phyloP scores from a whole-genome alignment of 2,797 vertebrate genomes.

The Iguana delicatissima region DNA sequence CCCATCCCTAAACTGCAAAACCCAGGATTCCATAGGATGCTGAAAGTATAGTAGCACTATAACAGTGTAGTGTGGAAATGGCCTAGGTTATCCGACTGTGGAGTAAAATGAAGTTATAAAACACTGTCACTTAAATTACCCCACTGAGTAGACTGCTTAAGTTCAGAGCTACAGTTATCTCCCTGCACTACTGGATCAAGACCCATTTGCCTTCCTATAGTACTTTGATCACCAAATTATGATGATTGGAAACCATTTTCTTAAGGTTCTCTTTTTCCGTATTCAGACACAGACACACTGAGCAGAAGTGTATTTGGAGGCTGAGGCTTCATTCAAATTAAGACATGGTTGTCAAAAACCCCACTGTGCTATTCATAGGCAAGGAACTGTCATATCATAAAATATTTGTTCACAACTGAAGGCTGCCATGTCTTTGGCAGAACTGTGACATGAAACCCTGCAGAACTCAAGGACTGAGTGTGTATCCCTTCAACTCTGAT shows the following conservation, averaged over 20 bases:
- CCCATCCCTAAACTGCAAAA: no score
- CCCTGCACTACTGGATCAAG: neutral
- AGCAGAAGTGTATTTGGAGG: neutral
- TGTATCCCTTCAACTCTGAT: slow-evolving; percentile 56
- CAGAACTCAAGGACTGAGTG: slow-evolving; percentile 24
- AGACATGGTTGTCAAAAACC: neutral
- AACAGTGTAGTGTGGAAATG: no score
- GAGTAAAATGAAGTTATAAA: no score
- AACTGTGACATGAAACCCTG: neutral
- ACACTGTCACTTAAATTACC: no score
- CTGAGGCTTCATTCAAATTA: neutral
- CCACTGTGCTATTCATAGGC: neutral
- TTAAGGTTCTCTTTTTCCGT: neutral
- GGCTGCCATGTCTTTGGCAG: neutral
- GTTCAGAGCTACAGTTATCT: no score
- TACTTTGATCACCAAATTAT: neutral
- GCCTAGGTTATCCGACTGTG: no score
- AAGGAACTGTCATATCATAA: neutral
- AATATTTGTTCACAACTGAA: neutral
- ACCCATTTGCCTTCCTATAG: neutral
- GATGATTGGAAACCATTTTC: neutral
- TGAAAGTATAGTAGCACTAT: no score
- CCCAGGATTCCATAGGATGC: no score
- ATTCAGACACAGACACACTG: neutral
- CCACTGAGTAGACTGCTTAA: no score